A percentile compares a stretch with the other conserved stretches of the same genome.
Conservation (phyloP, 2,797 vertebrate genomes). For the Simalia tracyae region DNA sequence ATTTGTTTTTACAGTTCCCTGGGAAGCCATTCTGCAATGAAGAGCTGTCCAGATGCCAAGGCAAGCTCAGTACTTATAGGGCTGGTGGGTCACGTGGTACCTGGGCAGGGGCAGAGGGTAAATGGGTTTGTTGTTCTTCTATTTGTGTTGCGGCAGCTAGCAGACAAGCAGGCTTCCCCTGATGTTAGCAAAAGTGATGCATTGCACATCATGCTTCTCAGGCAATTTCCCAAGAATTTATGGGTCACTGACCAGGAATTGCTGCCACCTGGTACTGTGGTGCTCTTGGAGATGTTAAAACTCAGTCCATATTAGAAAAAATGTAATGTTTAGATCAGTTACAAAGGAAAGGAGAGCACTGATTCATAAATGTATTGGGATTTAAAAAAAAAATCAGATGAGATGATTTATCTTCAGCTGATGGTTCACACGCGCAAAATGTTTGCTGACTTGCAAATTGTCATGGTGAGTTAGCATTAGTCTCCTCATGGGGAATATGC, state of each 20-base stretch:
- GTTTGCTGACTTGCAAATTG: background rate
- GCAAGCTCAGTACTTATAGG: background rate
- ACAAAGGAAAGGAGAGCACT: background rate
- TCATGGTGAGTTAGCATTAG: background rate
- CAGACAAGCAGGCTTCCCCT: background rate
- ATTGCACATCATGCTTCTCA: slow-evolving; percentile 1
- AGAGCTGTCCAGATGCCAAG: background rate
- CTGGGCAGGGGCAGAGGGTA: slow-evolving; percentile 1
- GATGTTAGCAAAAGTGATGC: slow-evolving; percentile 6
- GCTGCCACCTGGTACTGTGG: background rate
- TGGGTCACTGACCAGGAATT: slow-evolving; percentile 16
- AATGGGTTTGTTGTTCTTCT: background rate
- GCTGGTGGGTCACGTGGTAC: background rate
- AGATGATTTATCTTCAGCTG: background rate
- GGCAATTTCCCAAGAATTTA: slow-evolving; percentile 12
- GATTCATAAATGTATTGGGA: background rate
- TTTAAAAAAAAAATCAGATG: background rate
- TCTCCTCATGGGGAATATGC: background rate
- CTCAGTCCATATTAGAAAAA: background rate
- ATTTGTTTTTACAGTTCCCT: slow-evolving; percentile 42
- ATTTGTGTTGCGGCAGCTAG: background rate
- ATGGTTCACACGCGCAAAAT: background rate
- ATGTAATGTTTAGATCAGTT: background rate
- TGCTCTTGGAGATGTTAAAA: slow-evolving; percentile 9
- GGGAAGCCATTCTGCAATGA: slow-evolving; percentile 19